Evolutionary conservation across 2,797 vertebrate genomes (phyloP), one percentile per base, ranked within the genome.

Genomic region (Eurystomus glaucurus): DNA sequence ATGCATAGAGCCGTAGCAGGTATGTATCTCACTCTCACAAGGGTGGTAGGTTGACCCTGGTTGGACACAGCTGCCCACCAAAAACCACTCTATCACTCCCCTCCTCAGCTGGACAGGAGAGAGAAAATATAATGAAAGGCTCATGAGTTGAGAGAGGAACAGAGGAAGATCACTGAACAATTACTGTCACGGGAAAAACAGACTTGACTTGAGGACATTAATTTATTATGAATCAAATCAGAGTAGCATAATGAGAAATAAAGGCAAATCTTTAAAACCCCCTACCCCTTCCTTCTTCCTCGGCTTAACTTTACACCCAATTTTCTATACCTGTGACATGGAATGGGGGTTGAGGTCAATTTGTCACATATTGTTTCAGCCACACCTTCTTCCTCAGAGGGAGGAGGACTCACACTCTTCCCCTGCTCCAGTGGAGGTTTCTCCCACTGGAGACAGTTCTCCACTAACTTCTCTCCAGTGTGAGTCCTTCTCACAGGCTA

Each of bases 401-500:
- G n/a, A 57, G n/a, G n/a, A 57, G n/a, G 33, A 13, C 14, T 58
- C 33, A 58, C n/a, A 35, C 57, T 35, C 21, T 35, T 35, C 13
- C 21, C 21, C 55, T 58, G 57, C 33, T 58, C n/a, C 57, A 58
- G 14, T 58, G 14, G 33, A 22, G 21, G 21, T 58, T 13, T 58
- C 57, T 58, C 57, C 22, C 57, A 58, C 33, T 58, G 57, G 57
- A 58, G 57, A 58, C 22, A 23, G 57, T 35, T 14, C 57, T 35
- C 9, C 57, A 58, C 20, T 35, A 58, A 58, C 22, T 58, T 35
- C 57, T 58, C 33, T 58, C 33, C 14, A 35, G 10, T 15, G 14
- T 35, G 33, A 35, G 22, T 35, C 33, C 41, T n/a, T 65, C 62
- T 21, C 18, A 21, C 0, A 0, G 28, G 25, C 2, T 1, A 2